phyloP scores from a whole-genome alignment of 2,888 invertebrate genomes.

The Yponomeuta malinellus region DNA sequence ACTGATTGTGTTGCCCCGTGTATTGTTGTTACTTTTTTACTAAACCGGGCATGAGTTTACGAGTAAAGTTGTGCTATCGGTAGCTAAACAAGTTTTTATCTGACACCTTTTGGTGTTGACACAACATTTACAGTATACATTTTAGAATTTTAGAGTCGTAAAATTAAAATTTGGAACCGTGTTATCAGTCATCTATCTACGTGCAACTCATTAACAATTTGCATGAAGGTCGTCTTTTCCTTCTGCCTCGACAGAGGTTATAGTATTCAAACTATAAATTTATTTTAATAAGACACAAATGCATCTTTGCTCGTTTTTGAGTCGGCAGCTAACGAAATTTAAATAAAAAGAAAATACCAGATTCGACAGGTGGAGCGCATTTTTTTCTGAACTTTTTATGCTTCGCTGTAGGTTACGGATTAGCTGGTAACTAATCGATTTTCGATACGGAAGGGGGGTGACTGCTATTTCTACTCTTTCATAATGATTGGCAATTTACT shows the following conservation, averaged over 20 bases:
- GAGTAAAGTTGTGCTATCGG: conserved; percentile 6
- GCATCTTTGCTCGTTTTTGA: conserved; percentile 66
- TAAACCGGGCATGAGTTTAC: background rate
- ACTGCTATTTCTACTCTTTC: conserved; percentile 19
- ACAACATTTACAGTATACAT: background rate
- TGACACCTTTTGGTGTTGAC: conserved; percentile 5
- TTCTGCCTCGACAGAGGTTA: conserved; percentile 63
- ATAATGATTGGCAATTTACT: conserved; percentile 8
- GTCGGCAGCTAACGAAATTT: conserved; percentile 67
- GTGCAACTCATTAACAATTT: conserved; percentile 13
- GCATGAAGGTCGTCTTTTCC: conserved; percentile 42
- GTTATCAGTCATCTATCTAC: conserved; percentile 10
- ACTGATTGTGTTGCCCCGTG: conserved; percentile 10
- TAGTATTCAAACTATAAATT: conserved; percentile 72
- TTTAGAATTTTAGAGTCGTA: background rate
- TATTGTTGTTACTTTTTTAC: conserved; percentile 10
- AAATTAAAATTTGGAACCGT: conserved; percentile 10
- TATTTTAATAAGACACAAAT: conserved; percentile 76
- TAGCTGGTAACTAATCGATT: conserved; percentile 67
- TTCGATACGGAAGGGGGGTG: conserved; percentile 55
- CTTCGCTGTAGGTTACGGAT: conserved; percentile 73
- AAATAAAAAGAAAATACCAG: conserved; percentile 75
- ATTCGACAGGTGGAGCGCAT: conserved; percentile 69
- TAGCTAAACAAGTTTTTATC: conserved; percentile 10
- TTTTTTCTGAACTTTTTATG: conserved; percentile 54